Conservation (phyloP, 2,797 vertebrate genomes). For the Dallia pectoralis region DNA sequence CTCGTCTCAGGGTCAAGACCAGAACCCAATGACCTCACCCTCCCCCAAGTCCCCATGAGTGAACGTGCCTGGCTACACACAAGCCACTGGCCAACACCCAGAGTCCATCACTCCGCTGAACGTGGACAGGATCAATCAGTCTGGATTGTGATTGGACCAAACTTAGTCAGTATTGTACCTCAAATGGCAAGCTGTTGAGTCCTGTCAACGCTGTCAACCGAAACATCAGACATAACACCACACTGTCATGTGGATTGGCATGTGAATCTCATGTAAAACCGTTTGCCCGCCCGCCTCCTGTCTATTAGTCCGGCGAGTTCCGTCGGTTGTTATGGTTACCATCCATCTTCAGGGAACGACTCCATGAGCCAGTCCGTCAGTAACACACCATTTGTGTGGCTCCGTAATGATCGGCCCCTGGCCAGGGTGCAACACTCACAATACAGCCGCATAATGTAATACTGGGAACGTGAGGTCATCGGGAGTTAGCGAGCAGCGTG, state of each 20-base stretch:
- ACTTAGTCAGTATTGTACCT: conserved; percentile 57
- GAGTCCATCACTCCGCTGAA: conserved; percentile 64
- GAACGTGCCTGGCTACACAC: conserved; percentile 40
- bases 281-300: conserved; percentile 37
- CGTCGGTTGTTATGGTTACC: not conserved
- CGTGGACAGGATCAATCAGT: conserved; percentile 70
- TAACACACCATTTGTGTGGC: conserved; percentile 61
- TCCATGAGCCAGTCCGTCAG: conserved; percentile 54
- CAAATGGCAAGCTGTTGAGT: conserved; percentile 42
- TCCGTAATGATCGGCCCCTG: conserved; percentile 49
- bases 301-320: conserved; percentile 9
- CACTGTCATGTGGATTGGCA: not conserved
- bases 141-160: conserved; percentile 45
- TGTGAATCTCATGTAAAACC: not conserved
- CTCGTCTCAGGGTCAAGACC: conserved; percentile 65
- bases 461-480: conserved; percentile 58
- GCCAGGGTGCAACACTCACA: conserved; percentile 44
- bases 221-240: conserved; percentile 29
- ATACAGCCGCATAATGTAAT: conserved; percentile 43
- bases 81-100: conserved; percentile 20
- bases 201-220: conserved; percentile 33
- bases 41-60: conserved; percentile 48
- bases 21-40: conserved; percentile 30
- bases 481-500: conserved; percentile 39
- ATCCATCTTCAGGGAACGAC: not conserved